Evolutionary conservation across 2,888 invertebrate genomes (phyloP), one percentile per base, ranked within the genome.

Genomic region (Ichneumon xanthorius): DNA sequence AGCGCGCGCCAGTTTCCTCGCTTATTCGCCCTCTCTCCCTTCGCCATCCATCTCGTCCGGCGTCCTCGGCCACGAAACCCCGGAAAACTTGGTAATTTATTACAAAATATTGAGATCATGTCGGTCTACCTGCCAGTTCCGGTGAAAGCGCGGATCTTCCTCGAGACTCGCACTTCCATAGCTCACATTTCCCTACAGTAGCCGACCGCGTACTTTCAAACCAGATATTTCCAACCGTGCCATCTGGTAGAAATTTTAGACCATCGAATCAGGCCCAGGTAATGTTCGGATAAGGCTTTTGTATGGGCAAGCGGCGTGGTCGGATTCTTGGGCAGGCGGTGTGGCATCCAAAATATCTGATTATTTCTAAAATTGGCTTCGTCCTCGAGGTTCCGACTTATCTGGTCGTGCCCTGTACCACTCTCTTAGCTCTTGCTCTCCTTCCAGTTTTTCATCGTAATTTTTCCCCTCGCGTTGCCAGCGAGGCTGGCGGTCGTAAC

Each of bases 81-180:
- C 79, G 22, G 58, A 72, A 84, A 88, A 89, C 86, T 90, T 87
- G 58, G 87, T 88, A 90, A 91, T 89, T 91, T 89, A 91, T 90
- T 88, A 87, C 87, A 85, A 90, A 90, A 90, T 90, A 90, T 89
- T 87, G 87, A 88, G 86, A 82, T 87, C 87, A 89, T 77, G 86
- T 83, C 85, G 79, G 58, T 70, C 67, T 76, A 75, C 63, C 78
- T 73, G 40, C n/a, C 58, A 80, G 53, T 72, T 30, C 65, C 53
- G 40, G 70, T 53, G 14, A 73, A 30, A 58, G 58, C 11, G 4
- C 26, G 58, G 26, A 26, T 58, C 58, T 58, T 26, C 26, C 14
- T 7, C 26, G 22, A 58, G 11, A 11, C 26, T 58, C 11, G 19
- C 48, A 9, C 19, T 65, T 55, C 22, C 3, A 19, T 53, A 33